phyloP scores from a whole-genome alignment of 2,888 invertebrate species.

The Diabrotica balteata region DNA sequence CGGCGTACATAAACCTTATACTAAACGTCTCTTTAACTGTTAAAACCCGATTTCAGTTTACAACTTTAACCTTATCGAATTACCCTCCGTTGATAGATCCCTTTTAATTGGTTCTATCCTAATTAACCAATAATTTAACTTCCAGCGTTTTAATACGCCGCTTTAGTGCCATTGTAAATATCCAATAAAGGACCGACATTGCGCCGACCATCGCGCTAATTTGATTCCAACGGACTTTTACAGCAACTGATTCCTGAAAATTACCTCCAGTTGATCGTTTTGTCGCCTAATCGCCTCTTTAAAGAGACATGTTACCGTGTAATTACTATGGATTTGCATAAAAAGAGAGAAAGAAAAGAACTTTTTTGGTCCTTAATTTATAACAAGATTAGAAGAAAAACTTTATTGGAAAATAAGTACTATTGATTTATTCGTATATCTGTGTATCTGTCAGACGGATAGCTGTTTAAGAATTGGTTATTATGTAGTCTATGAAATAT shows the following conservation, averaged over 20 bases:
- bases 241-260: conserved; percentile 29
- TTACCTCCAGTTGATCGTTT: conserved; percentile 22
- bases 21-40: conserved; percentile 13
- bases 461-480: too few species aligned
- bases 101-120: conserved; percentile 31
- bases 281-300: conserved; percentile 23
- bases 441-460: too few species aligned
- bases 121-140: conserved; percentile 35
- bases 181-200: conserved; percentile 32
- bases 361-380: neutral
- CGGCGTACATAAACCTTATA: neutral
- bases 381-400: neutral
- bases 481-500: too few species aligned
- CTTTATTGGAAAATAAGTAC: too few species aligned
- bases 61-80: conserved; percentile 22
- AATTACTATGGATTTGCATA: conserved; percentile 20
- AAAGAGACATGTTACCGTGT: conserved; percentile 15
- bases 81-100: conserved; percentile 15
- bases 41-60: conserved; percentile 18
- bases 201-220: conserved; percentile 32
- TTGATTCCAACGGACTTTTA: conserved; percentile 36
- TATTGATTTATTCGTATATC: too few species aligned
- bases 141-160: conserved; percentile 28
- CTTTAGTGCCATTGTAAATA: conserved; percentile 35
- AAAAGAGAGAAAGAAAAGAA: neutral